A percentile compares a stretch with the other conserved stretches of the same genome.
These are phyloP conservation scores for Helarctos malayanus DNA, from an alignment of 2,797 vertebrate genomes.

Conservation along the genomic window DNA sequence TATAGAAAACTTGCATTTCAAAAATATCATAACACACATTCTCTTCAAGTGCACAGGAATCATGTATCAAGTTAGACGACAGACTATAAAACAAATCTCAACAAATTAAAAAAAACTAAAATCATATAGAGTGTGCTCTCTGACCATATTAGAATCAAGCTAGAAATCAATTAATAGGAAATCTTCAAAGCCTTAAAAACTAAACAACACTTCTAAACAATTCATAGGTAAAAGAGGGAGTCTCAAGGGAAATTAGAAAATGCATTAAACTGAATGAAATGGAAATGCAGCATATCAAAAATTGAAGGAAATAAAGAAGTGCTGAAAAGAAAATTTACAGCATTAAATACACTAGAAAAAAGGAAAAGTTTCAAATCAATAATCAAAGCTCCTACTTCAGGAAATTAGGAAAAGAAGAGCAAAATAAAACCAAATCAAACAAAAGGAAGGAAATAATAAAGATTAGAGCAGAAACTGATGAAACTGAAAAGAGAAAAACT, in stretches of 20 bases:
- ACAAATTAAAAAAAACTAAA: neutral
- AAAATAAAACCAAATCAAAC: neutral
- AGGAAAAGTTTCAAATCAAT: neutral
- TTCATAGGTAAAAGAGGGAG: neutral
- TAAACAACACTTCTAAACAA: neutral
- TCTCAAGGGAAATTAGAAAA: neutral
- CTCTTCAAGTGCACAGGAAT: neutral
- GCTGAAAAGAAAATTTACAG: neutral
- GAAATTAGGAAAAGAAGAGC: neutral
- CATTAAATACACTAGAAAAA: neutral
- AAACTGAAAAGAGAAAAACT: neutral
- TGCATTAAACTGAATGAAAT: neutral
- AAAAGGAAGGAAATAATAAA: neutral
- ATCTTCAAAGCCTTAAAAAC: neutral
- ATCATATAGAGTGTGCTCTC: neutral
- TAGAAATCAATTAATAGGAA: neutral
- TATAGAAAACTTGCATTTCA: neutral
- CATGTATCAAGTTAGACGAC: neutral
- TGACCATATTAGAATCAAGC: neutral
- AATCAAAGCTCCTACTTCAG: neutral
- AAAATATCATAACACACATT: neutral
- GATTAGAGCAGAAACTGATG: neutral
- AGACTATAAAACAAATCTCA: neutral
- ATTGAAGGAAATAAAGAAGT: neutral
- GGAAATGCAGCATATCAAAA: neutral